A percentile compares a stretch with the other conserved stretches of the same genome.
phyloP scores from a whole-genome alignment of 2,113 vertebrate genomes.

The Muscicapa adusta region DNA sequence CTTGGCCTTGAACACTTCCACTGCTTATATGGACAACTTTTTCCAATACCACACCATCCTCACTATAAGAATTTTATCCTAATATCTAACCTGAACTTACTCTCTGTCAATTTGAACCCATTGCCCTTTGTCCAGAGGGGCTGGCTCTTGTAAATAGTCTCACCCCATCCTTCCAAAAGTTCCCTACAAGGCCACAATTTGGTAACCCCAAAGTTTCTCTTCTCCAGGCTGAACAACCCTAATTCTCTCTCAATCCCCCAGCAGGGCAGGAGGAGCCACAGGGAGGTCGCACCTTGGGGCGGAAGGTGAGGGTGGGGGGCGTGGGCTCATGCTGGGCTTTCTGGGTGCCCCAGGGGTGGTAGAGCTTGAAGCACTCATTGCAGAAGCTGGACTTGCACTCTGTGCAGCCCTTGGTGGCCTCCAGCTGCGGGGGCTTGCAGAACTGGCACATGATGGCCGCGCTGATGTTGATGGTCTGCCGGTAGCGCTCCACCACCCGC shows the following conservation, averaged over 20 bases:
- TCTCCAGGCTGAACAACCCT: neutral
- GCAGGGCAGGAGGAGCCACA: neutral
- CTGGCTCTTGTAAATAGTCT: neutral
- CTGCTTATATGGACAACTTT: neutral
- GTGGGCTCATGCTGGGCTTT: constrained; percentile 95
- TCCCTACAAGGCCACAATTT: neutral
- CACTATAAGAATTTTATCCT: neutral
- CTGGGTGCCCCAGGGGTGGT: constrained; percentile 96
- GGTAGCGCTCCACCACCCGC: constrained; percentile 90
- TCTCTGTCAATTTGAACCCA: neutral
- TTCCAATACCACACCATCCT: too few relatives aligned
- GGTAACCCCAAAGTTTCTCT: neutral
- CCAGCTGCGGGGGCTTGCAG: constrained; percentile 89
- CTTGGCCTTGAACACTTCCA: neutral
- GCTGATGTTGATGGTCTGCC: constrained; percentile 74
- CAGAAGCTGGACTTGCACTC: constrained; percentile 96
- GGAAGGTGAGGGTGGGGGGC: constrained; percentile 89
- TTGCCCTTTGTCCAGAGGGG: too few relatives aligned
- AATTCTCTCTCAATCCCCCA: neutral
- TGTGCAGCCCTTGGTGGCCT: constrained; percentile 94
- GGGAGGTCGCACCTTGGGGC: constrained; percentile 82
- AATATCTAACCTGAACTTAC: neutral
- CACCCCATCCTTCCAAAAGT: neutral
- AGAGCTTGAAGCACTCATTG: constrained; percentile 97
- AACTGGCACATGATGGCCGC: constrained; percentile 90